Evolutionary conservation across 2,113 vertebrate species (phyloP), one percentile per base, ranked within the genome.

Genomic region (Phoxinus phoxinus): DNA sequence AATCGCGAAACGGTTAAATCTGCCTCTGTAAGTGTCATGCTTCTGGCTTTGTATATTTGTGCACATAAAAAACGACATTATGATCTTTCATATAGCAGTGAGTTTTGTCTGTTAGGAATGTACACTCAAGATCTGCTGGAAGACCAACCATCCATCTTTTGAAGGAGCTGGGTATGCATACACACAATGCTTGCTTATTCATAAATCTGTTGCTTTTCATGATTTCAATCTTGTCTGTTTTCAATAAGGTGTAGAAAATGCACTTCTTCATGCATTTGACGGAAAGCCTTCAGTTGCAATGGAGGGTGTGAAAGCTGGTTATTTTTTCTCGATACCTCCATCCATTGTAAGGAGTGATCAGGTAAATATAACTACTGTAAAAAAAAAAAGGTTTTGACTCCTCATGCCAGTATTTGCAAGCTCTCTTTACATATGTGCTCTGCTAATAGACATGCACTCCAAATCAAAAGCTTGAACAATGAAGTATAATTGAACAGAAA

Each of bases 91-190:
- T 71, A 25, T 21, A 80, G 63, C 41, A 58, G 37, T 79, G 11
- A 7, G 58, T 71, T 56, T 51, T 91, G 51, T 90, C 87, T n/a
- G 88, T 72, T 92, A 99, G 98, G 92, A 99, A 99, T 92, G 97
- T 99, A 35, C 98, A 99, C 88, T 99, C 98, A 15, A 96, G 97
- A 21, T 99, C 98, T 88, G 98, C 98, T 84, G 98, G 98, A 93
- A 94, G 97, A 92, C 98, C 98, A 86, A 97, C 97, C 37, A 97
- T 99, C 90, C 96, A 94, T 71, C 97, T 99, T 72, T 91, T 99
- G 84, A 96, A 94, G 86, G 96, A 99, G 35, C 95, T 97, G 95
- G 98, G 98, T 99, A 93, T 81, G 53, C 56, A 78, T 83, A 32
- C 37, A 78, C 80, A 21, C 53, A 65, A 10, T 11, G 17, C 23